A percentile compares a stretch with the other conserved stretches of the same genome.
These are phyloP conservation scores for Ips typographus DNA, from an alignment of 1,140 invertebrate genomes.

Conservation along the genomic window DNA sequence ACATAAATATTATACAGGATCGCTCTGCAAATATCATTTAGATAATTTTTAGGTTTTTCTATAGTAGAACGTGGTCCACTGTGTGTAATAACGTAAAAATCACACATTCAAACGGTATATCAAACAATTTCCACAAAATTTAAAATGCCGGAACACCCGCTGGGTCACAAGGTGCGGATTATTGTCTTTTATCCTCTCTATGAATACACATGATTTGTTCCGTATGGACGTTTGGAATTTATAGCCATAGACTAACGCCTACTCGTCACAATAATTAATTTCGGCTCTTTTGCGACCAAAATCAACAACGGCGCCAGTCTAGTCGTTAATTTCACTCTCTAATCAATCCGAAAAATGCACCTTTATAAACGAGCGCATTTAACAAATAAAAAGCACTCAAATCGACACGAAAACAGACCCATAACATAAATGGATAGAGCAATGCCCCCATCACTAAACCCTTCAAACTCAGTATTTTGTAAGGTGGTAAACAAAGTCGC, in stretches of 20 bases:
- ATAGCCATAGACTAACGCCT: background rate
- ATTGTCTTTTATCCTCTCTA: background rate
- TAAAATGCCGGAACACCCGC: background rate
- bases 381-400: too few species aligned
- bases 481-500: slow-evolving; percentile 18
- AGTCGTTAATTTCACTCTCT: too few species aligned
- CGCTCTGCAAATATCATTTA: too few species aligned
- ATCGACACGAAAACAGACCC: too few species aligned
- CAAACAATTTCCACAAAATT: too few species aligned
- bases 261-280: background rate
- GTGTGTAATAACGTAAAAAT: too few species aligned
- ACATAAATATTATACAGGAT: too few species aligned
- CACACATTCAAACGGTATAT: too few species aligned
- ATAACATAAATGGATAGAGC: background rate
- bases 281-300: background rate
- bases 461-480: background rate
- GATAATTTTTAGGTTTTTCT: too few species aligned
- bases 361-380: too few species aligned
- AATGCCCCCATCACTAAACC: background rate
- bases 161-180: background rate
- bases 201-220: background rate
- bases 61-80: too few species aligned
- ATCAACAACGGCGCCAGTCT: background rate
- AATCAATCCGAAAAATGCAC: too few species aligned
- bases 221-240: background rate